Evolutionary conservation across 2,888 invertebrate species (phyloP), one percentile per base, ranked within the genome.

Genomic region (Mythimna lalbum): DNA sequence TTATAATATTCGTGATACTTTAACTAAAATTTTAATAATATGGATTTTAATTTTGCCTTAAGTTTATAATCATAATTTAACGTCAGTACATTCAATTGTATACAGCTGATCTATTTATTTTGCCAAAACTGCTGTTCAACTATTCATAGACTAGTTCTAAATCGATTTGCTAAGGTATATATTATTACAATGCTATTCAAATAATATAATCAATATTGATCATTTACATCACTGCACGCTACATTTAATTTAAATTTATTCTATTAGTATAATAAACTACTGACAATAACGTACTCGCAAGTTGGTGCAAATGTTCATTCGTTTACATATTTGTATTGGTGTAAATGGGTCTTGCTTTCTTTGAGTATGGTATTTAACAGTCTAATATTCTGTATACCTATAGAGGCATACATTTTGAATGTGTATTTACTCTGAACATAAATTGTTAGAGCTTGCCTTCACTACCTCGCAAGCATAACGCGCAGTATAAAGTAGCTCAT

Each of bases 401-500:
- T 21, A 21, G 4, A 4, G n/a, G 10, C 9, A 27, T 36, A 9
- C 0, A 23, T 65, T 23, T 10, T 6, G 4, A 23, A n/a, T 49
- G 19, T 66, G 19, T 50, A 27, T 27, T 67, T 39, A 52, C 3
- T 57, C 36, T 33, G 50, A 36, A 33, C 12, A 63, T 14, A 21
- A 36, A 23, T 27, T 27, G 1, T 50, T 39, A 31, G 21, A 47
- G 47, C 10, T 39, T 9, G 39, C 1, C 31, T 14, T n/a, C 9
- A 19, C 36, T 33, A 53, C 23, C 53, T 55, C 10, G 19, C 55
- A 36, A 62, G 76, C 17, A 52, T 63, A 81, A 27, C 76, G 50
- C 77, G 59, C 56, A 50, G 62, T 31, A 53, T 59, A 62, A 81
- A 67, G 60, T 75, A 77, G 63, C 76, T 77, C 76, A 64, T 83